Base-by-base conservation (phyloP, 1,140 invertebrate genomes). In the Drosophila mojavensis region DNA sequence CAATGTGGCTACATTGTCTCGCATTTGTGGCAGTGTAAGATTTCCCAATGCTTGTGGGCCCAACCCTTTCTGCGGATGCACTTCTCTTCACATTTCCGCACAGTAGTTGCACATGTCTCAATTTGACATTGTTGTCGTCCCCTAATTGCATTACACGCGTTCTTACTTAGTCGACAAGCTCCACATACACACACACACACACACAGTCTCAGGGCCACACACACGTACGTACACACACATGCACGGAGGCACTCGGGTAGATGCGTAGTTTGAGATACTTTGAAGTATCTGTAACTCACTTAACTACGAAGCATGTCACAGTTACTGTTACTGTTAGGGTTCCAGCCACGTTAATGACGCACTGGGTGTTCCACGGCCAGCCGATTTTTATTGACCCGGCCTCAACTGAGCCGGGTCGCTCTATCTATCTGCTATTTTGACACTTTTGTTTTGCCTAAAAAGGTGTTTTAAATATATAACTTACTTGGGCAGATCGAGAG, bases 361-460 rank as follows among this genome's bases (percentile, higher is more conserved):
- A 53, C 55, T 89, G 84, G 84, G 84, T 89, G 84, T 89, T 89
- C 84, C 53, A 24, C 50, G 11, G 41, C 59, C 59, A n/a, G 24
- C 60, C 11, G 36, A 39, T 39, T 82, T 88, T 86, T 88, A 74
- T 82, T 79, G 67, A 56, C 26, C 26, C 30, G 28, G 28, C 5
- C 41, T n/a, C 15, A 17, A 17, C 5, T 20, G 30, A 55, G 24
- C 45, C 30, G 26, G 50, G 28, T 20, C 51, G 28, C 28, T 43
- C 58, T 68, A 77, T 77, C 67, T 55, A 76, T 72, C 83, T 65
- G 53, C 69, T 90, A 75, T 84, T 90, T 88, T 88, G 84, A 88
- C 84, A 89, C 84, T 88, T 88, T 88, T 88, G 84, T 88, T 74
- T 79, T 68, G 84, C 59, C 77, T 83, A 80, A 88, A 79, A 88